A percentile compares a stretch with the other conserved stretches of the same genome.
Evolutionary conservation across 2,113 vertebrate genomes (phyloP).

Genomic region (Chrysemys picta): DNA sequence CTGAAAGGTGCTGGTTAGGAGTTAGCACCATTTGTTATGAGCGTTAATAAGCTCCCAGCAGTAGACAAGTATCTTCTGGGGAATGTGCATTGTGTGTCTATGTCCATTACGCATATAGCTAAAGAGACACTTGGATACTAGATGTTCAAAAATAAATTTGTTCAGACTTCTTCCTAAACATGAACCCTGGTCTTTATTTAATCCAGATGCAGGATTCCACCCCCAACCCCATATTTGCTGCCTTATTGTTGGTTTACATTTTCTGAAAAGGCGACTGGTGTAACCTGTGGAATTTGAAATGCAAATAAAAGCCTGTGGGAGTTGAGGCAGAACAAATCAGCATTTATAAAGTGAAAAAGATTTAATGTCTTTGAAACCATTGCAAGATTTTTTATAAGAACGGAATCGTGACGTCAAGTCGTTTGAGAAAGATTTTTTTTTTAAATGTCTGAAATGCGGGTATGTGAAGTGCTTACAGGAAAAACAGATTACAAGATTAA

Average conservation of each 20-base stretch:
- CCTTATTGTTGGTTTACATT: slow-evolving; percentile 75
- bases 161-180: slow-evolving; percentile 40
- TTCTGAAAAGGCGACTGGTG: slow-evolving; percentile 79
- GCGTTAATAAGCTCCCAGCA: slow-evolving; percentile 61
- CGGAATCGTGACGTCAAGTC: slow-evolving; percentile 75
- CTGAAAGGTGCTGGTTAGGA: slow-evolving; percentile 66
- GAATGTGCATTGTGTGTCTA: slow-evolving; percentile 47
- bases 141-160: slow-evolving; percentile 54
- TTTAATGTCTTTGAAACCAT: slow-evolving; percentile 81
- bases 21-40: slow-evolving; percentile 55
- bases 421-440: slow-evolving; percentile 65
- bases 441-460: slow-evolving; percentile 75
- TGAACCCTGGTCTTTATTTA: slow-evolving; percentile 70
- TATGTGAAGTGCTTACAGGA: slow-evolving; percentile 82
- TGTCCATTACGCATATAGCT: slow-evolving; percentile 11
- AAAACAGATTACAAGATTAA: slow-evolving; percentile 89
- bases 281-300: slow-evolving; percentile 88
- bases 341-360: slow-evolving; percentile 81
- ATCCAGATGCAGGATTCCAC: slow-evolving; percentile 70
- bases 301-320: slow-evolving; percentile 85
- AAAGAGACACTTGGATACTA: slow-evolving; percentile 44
- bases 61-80: slow-evolving; percentile 37
- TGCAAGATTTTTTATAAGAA: slow-evolving; percentile 55
- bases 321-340: slow-evolving; percentile 82
- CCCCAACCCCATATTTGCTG: slow-evolving; percentile 41